Base-by-base conservation (phyloP, 2,888 invertebrate genomes). In the Polymixis flavicincta region DNA sequence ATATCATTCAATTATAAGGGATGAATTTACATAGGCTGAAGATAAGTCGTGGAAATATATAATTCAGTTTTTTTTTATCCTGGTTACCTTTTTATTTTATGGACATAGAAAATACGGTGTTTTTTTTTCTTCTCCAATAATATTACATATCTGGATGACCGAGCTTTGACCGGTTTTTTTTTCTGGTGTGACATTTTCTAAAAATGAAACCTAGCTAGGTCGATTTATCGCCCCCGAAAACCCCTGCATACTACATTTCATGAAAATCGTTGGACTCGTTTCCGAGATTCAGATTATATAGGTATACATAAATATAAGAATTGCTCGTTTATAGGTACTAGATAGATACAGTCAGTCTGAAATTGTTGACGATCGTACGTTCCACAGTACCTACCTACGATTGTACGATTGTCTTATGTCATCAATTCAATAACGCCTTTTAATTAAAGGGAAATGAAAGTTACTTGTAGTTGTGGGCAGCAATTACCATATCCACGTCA, bases 1-100 rank as follows among this genome's bases (percentile, higher is more conserved):
- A 68, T 83, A 83, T 82, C 71, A 85, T 79, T 63, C 57, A 82
- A 79, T 87, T 85, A 82, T 42, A 74, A 79, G 84, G 87, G 85
- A 77, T 64, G 42, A 55, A 76, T 82, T 86, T 81, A 82, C 77
- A 65, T 69, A 78, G 69, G 77, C 37, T 54, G 32, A 61, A 75
- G 74, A 76, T 77, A 70, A 45, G 37, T 59, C 61, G 57, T 50
- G 67, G 65, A 78, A 57, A 72, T 61, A 67, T 81, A 71, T 71
- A 2, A 83, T 80, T 61, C 54, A 66, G 74, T 66, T 59, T 71
- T 61, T 52, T 66, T 76, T 70, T 55, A 52, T 37, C 19, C 2
- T 52, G 11, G 48, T 14, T 22, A 17, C 7, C 22, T n/a, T 13
- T 22, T 50, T 71, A 50, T 28, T 54, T 25, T 59, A 42, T 14